phyloP scores from a whole-genome alignment of 2,888 invertebrate genomes.

The Caenorhabditis macrosperma region DNA sequence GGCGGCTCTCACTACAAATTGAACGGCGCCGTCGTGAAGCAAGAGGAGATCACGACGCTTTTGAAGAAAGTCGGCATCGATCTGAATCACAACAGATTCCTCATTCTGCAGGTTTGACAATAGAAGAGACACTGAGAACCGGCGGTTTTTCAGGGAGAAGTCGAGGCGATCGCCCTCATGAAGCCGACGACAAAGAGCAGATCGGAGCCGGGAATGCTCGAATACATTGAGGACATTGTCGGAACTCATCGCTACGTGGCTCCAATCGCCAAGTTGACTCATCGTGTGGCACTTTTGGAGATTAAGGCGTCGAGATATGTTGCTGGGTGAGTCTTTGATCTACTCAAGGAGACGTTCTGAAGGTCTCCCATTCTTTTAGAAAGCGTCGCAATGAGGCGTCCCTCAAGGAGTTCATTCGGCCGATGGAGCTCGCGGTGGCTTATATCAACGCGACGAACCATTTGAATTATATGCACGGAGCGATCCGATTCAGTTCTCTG shows the following conservation, averaged over 20 bases:
- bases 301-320: slow-evolving; percentile 1
- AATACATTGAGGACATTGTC: slow-evolving; percentile 97
- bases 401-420: background rate
- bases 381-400: background rate
- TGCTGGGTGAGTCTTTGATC: slow-evolving; percentile 7
- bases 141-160: slow-evolving; percentile 88
- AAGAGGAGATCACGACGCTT: slow-evolving; percentile 89
- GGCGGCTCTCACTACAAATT: slow-evolving; percentile 73
- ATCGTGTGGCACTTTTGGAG: background rate
- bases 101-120: slow-evolving; percentile 94
- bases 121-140: too few species aligned
- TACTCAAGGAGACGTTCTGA: too few species aligned
- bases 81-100: slow-evolving; percentile 94
- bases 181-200: slow-evolving; percentile 89
- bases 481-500: too few species aligned
- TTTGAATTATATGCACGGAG: background rate
- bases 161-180: slow-evolving; percentile 99
- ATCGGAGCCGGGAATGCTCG: slow-evolving; percentile 92
- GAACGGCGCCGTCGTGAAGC: slow-evolving; percentile 81
- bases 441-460: slow-evolving; percentile 7
- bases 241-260: slow-evolving; percentile 83
- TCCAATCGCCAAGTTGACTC: slow-evolving; percentile 12
- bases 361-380: background rate
- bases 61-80: slow-evolving; percentile 91
- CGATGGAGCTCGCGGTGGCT: background rate